These are phyloP conservation scores for Pseudopodoces humilis DNA, from an alignment of 2,113 vertebrate genomes.

Conservation along the genomic window DNA sequence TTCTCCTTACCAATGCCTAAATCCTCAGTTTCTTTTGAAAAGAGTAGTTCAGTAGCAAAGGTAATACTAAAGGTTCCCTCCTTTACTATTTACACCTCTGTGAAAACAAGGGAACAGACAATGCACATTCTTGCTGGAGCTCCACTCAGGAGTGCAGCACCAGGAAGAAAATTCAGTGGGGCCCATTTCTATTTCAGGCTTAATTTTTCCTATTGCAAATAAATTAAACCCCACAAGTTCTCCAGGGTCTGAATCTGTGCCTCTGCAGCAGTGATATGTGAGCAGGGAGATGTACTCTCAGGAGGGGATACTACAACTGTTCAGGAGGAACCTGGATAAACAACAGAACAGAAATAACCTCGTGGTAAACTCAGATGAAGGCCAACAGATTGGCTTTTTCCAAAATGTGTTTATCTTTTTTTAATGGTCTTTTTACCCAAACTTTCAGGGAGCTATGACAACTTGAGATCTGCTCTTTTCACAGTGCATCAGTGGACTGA, in stretches of 20 bases:
- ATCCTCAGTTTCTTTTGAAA: background rate
- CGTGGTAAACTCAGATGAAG: background rate
- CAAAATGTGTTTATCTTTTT: background rate
- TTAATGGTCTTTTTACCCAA: background rate
- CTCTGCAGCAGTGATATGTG: background rate
- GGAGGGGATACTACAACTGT: background rate
- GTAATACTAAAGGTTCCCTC: background rate
- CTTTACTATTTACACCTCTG: background rate
- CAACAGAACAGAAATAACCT: background rate
- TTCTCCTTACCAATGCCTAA: background rate
- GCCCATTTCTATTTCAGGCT: background rate
- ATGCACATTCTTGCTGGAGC: background rate
- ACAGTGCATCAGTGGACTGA: background rate
- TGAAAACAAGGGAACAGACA: background rate
- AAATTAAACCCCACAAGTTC: background rate
- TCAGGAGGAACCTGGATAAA: background rate
- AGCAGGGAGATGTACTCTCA: background rate
- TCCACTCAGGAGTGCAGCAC: background rate
- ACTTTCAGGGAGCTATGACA: background rate
- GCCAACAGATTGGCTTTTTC: conserved; percentile 4
- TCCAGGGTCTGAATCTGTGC: background rate
- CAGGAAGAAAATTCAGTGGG: background rate
- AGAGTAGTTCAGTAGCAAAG: background rate
- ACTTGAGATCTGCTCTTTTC: background rate
- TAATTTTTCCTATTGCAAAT: background rate